Evolutionary conservation across 2,888 invertebrate genomes (phyloP).

Genomic region (Sycophila texana): DNA sequence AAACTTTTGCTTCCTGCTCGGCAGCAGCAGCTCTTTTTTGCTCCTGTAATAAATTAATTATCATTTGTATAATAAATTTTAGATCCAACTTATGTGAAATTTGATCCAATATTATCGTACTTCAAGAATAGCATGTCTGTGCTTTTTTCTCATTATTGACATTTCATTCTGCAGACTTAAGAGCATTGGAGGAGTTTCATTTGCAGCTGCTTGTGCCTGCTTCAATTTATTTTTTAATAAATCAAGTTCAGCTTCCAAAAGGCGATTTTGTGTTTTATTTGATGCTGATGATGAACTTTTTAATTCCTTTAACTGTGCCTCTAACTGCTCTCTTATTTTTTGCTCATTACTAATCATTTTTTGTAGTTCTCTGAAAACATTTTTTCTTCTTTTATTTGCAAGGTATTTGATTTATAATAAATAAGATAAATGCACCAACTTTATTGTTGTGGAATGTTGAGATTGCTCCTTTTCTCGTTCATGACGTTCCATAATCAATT

Average conservation of each 20-base stretch:
- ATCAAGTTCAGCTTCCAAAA: conserved; percentile 82
- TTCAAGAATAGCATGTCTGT: conserved; percentile 82
- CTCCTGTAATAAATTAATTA: conserved; percentile 76
- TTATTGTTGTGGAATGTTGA: conserved; percentile 86
- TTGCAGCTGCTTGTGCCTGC: conserved; percentile 81
- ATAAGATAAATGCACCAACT: conserved; percentile 73
- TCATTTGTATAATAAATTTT: neutral
- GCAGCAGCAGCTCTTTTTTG: conserved; percentile 84
- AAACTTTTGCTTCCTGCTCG: conserved; percentile 83
- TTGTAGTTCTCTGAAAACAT: conserved; percentile 83
- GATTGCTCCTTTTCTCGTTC: conserved; percentile 89
- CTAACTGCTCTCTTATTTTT: conserved; percentile 84
- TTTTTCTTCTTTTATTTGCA: conserved; percentile 3
- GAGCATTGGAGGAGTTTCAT: conserved; percentile 80
- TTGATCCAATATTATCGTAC: conserved; percentile 67
- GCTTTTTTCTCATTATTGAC: conserved; percentile 84
- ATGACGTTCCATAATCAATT: conserved; percentile 86
- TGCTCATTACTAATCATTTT: conserved; percentile 85
- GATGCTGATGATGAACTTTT: conserved; percentile 76
- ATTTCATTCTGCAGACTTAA: conserved; percentile 85
- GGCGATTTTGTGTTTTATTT: conserved; percentile 72
- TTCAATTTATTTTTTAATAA: conserved; percentile 81
- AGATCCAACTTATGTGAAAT: conserved; percentile 21
- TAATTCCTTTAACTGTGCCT: conserved; percentile 79
- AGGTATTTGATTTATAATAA: conserved; percentile 19